Evolutionary conservation across 2,113 vertebrate genomes (phyloP).

Genomic region (Smithornis capensis): DNA sequence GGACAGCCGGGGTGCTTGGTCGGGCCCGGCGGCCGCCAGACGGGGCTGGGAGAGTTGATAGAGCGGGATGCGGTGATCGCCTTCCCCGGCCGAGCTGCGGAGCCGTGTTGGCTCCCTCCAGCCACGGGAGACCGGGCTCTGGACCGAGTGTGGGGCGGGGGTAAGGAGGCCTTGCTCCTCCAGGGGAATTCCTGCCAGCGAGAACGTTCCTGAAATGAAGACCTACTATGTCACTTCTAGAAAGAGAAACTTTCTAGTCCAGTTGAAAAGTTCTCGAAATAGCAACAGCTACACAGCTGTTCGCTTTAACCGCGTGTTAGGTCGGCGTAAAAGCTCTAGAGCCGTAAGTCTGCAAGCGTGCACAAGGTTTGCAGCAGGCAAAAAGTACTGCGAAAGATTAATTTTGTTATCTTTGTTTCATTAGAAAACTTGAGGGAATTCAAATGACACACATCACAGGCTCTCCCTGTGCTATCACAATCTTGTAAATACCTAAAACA

Average conservation of each 20-base stretch:
- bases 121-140: background rate
- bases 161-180: background rate
- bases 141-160: rapidly evolving
- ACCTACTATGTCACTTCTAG: background rate
- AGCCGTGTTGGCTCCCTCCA: background rate
- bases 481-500: background rate
- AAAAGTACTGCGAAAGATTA: background rate
- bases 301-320: rapidly evolving
- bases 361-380: background rate
- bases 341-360: background rate
- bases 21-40: background rate
- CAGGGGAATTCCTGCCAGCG: background rate
- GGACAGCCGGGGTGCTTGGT: background rate
- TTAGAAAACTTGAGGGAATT: background rate
- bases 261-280: background rate
- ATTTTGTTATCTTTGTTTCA: background rate
- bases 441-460: background rate
- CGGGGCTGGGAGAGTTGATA: background rate
- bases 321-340: background rate
- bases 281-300: background rate
- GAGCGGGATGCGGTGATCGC: rapidly evolving
- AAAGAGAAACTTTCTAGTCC: background rate
- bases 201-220: background rate
- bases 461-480: background rate
- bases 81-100: background rate